Evolutionary conservation across 2,888 invertebrate genomes (phyloP), one percentile per base, ranked within the genome.

Genomic region (Xestobium rufovillosum): DNA sequence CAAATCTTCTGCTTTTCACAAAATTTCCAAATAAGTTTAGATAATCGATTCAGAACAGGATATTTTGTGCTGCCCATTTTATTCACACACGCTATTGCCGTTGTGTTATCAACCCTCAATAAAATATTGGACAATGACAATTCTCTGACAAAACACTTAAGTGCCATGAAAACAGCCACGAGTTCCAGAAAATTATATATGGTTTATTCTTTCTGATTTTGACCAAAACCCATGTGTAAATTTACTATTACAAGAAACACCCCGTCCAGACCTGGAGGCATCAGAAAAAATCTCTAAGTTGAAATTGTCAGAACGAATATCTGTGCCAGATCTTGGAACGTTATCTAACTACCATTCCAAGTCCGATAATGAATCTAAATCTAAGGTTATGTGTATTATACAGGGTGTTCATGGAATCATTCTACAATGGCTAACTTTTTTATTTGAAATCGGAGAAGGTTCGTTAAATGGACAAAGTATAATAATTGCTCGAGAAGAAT

Each of bases 131-230:
- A 44, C 13, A 36, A 26, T 16, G 10, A 27, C 25, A 30, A 12
- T 13, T 43, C 15, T 28, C 39, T 35, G 15, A 49, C 49, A 34
- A 53, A 53, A 19, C 39, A 43, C 43, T 50, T 49, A 17, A 53
- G 32, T n/a, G 38, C 47, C 14, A 44, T 42, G 38, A 45, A 50
- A 13, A 40, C 47, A n/a, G 52, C 48, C 26, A 36, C 26, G 16
- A 53, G 31, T 38, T 53, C 53, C 23, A 49, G 36, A 19, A 34
- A 40, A 34, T 51, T 47, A 12, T n/a, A 49, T 49, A 26, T 50
- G 49, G 1, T 23, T n/a, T 4, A 11, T 14, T 11, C 19, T 23
- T 13, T 50, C 49, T 10, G 12, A 12, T 2, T 39, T 25, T 12
- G 34, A 30, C 51, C 51, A 53, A 4, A 29, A 38, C 2, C 52